These are phyloP conservation scores for Ptilorrhoa leucosticta DNA, from an alignment of 2,113 vertebrate genomes.

Conservation along the genomic window DNA sequence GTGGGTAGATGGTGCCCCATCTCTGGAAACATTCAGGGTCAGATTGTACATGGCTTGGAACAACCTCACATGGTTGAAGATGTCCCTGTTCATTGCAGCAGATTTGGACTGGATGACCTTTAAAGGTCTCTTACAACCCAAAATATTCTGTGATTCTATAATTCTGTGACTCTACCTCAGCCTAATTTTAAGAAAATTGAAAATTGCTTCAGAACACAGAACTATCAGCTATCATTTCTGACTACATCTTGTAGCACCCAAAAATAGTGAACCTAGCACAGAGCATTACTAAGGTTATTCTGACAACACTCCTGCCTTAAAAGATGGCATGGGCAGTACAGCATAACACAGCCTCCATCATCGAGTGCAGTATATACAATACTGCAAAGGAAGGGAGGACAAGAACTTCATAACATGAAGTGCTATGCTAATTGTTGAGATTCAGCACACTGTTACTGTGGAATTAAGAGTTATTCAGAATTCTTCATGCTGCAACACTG, in stretches of 20 bases:
- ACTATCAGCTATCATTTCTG: background rate
- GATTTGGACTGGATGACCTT: background rate
- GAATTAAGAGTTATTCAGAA: background rate
- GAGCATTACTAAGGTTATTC: background rate
- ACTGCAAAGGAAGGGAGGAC: background rate
- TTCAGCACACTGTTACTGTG: background rate
- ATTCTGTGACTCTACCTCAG: background rate
- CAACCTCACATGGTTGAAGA: background rate
- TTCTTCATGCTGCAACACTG: background rate
- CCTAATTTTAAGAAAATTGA: background rate
- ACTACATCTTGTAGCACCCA: background rate
- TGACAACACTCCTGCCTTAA: background rate
- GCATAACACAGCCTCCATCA: background rate
- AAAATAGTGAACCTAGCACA: background rate
- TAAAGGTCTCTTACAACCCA: background rate
- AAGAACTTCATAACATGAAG: background rate
- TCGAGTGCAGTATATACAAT: background rate
- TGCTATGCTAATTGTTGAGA: background rate
- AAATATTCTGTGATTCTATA: background rate
- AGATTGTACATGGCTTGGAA: background rate
- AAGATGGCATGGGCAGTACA: background rate
- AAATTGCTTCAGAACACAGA: background rate
- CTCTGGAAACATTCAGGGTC: background rate
- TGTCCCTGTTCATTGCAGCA: background rate
- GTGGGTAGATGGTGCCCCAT: background rate